A percentile compares a stretch with the other conserved stretches of the same genome.
Evolutionary conservation across 2,888 invertebrate species (phyloP).

Genomic region (Poecilobothrus nobilitatus): DNA sequence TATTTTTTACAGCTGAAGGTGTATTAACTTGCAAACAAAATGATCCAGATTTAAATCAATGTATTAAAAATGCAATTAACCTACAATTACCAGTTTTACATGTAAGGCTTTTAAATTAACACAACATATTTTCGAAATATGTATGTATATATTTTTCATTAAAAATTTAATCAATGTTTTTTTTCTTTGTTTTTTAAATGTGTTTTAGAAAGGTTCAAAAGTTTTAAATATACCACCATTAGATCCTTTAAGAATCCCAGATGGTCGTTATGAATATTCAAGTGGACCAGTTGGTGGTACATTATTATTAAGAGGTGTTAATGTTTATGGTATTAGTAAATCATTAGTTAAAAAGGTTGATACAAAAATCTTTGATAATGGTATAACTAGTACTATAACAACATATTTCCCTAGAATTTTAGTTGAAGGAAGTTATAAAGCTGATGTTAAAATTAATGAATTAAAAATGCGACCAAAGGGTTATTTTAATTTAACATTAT

Average conservation of each 20-base stretch:
- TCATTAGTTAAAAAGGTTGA: constrained; percentile 51
- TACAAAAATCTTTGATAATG: constrained; percentile 47
- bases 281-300: constrained; percentile 34
- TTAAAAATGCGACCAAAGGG: constrained; percentile 55
- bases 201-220: constrained; percentile 34
- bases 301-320: constrained; percentile 46
- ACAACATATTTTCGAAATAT: constrained; percentile 17
- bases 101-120: constrained; percentile 15
- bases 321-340: constrained; percentile 49
- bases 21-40: constrained; percentile 50
- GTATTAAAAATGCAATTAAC: constrained; percentile 50
- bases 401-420: constrained; percentile 49
- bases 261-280: constrained; percentile 33
- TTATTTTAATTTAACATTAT: constrained; percentile 51
- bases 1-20: constrained; percentile 44
- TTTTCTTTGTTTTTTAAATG: neutral
- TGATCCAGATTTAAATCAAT: constrained; percentile 52
- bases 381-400: constrained; percentile 52
- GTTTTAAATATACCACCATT: constrained; percentile 37
- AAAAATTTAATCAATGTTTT: neutral
- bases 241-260: constrained; percentile 37
- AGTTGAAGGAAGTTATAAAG: constrained; percentile 53
- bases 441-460: constrained; percentile 53
- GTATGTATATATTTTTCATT: too few relatives aligned
- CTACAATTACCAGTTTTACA: constrained; percentile 42